Evolutionary conservation across 2,113 vertebrate species (phyloP).

Genomic region (human (Homo sapiens)): DNA sequence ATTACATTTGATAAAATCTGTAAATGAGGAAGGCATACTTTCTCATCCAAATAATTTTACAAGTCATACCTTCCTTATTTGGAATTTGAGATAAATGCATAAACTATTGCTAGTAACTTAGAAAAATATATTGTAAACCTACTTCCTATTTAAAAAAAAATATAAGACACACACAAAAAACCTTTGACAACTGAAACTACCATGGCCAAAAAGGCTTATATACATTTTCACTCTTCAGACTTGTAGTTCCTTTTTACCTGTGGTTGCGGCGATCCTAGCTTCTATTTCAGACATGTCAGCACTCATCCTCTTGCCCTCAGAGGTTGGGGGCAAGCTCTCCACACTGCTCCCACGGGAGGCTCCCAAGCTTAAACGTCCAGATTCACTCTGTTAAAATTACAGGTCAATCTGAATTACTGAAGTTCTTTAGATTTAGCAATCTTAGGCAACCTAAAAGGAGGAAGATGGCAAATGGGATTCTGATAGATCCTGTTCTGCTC

Average conservation of each 20-base stretch:
- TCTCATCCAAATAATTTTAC: conserved; percentile 31
- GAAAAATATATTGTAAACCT: not conserved
- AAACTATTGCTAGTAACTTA: not conserved
- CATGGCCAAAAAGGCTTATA: not conserved
- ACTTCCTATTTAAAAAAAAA: not conserved
- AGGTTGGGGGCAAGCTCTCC: conserved; percentile 92
- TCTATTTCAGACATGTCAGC: conserved; percentile 97
- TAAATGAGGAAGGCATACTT: conserved; percentile 29
- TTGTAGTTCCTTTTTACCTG: conserved; percentile 88
- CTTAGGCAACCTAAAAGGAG: not conserved
- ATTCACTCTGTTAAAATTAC: conserved; percentile 88
- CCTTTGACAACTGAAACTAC: not conserved
- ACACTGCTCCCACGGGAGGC: conserved; percentile 96
- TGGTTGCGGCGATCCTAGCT: conserved; percentile 89
- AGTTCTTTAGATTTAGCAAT: conserved; percentile 31
- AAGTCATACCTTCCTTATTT: conserved; percentile 14
- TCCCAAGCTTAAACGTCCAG: conserved; percentile 90
- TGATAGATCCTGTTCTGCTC: not conserved
- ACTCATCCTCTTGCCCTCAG: conserved; percentile 96
- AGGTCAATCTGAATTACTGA: conserved; percentile 54
- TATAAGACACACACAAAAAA: not conserved
- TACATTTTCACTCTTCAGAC: not conserved
- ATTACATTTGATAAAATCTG: not conserved
- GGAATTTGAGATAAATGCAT: conserved; percentile 29
- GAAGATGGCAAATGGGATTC: not conserved